Percentiles rank a stretch among this genome's conserved stretches.
phyloP scores from a whole-genome alignment of 2,888 invertebrate genomes.

The Dynastes tityus region DNA sequence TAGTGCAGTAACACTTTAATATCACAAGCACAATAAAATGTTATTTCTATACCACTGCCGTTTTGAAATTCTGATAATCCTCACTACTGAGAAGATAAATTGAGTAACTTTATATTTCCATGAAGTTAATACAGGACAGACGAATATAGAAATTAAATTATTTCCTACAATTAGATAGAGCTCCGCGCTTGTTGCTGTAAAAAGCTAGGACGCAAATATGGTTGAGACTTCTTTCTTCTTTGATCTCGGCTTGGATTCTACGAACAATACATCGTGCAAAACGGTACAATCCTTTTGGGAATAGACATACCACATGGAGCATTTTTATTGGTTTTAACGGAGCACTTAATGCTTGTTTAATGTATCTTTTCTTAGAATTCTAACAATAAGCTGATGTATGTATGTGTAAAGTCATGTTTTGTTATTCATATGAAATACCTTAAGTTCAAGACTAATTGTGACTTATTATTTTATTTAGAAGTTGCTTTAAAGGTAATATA shows the following conservation, averaged over 20 bases:
- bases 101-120: slow-evolving; percentile 26
- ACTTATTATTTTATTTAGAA: no score
- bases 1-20: neutral
- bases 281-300: slow-evolving; percentile 40
- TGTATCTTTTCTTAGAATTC: neutral
- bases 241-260: slow-evolving; percentile 23
- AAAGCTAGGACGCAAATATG: slow-evolving; percentile 26
- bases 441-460: no score
- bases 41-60: neutral
- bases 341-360: neutral
- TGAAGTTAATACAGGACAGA: neutral
- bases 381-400: neutral
- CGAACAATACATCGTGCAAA: slow-evolving; percentile 22
- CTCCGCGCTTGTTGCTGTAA: neutral
- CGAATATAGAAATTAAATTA: slow-evolving; percentile 20
- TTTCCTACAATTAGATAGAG: slow-evolving; percentile 16
- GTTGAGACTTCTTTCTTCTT: slow-evolving; percentile 36
- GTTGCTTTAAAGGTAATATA: no score
- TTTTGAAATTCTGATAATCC: neutral
- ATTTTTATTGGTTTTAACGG: slow-evolving; percentile 18
- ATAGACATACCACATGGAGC: slow-evolving; percentile 30
- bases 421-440: neutral
- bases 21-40: neutral
- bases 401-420: neutral
- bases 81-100: neutral